Evolutionary conservation across 2,797 vertebrate genomes (phyloP).

Genomic region (Menidia menidia): DNA sequence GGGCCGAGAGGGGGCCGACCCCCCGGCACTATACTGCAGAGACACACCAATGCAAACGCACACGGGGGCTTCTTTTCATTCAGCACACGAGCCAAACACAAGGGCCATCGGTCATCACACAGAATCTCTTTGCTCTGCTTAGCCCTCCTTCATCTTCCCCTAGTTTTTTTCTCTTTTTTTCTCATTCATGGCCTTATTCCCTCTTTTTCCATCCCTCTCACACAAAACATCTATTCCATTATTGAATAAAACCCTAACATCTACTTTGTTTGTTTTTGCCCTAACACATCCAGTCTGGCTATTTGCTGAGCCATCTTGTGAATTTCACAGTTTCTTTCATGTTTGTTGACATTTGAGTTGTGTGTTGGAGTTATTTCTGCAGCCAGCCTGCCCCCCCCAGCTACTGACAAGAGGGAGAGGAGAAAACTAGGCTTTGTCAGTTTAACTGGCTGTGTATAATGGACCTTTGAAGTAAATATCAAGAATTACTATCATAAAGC

Average conservation of each 20-base stretch:
- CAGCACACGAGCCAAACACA: constrained; percentile 67
- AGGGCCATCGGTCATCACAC: constrained; percentile 68
- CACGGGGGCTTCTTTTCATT: constrained; percentile 71
- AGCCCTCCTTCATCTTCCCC: constrained; percentile 30
- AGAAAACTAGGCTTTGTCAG: constrained; percentile 43
- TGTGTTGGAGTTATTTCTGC: constrained; percentile 55
- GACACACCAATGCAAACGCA: constrained; percentile 35
- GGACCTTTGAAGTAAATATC: constrained; percentile 71
- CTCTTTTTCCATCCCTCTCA: constrained; percentile 5
- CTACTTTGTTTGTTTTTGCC: neutral
- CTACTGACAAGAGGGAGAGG: constrained; percentile 38
- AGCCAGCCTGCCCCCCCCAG: constrained; percentile 43
- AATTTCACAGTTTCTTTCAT: constrained; percentile 63
- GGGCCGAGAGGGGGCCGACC: constrained; percentile 54
- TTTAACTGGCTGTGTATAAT: constrained; percentile 75
- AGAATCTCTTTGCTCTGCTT: constrained; percentile 56
- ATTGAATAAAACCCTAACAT: neutral
- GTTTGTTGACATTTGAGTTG: constrained; percentile 68
- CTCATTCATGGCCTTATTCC: neutral
- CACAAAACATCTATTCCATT: neutral
- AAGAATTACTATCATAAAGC: constrained; percentile 62
- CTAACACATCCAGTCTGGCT: constrained; percentile 23
- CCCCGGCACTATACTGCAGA: constrained; percentile 66
- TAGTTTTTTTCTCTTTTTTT: neutral
- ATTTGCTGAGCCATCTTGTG: constrained; percentile 48